phyloP scores from a whole-genome alignment of 2,797 vertebrate species.

The Acestrorhynchus altus region DNA sequence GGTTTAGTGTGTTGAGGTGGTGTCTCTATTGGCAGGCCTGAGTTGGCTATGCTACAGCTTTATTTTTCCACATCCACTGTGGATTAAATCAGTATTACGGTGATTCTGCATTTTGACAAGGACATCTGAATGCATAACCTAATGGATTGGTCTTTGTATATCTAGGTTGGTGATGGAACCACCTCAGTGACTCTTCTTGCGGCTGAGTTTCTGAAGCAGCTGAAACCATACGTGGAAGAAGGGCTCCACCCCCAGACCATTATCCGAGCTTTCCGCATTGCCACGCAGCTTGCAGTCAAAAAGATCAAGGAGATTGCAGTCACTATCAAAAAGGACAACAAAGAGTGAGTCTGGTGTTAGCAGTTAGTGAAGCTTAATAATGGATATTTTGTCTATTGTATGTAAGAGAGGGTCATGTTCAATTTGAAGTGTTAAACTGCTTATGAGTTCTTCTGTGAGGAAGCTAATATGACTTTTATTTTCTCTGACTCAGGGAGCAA shows the following conservation, averaged over 20 bases:
- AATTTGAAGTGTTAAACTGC: not conserved
- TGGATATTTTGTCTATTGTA: not conserved
- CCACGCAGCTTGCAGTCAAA: slow-evolving; percentile 89
- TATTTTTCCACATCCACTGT: no score
- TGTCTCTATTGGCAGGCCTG: no score
- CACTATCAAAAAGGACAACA: slow-evolving; percentile 90
- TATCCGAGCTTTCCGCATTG: slow-evolving; percentile 93
- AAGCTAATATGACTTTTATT: no score
- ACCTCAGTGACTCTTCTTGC: slow-evolving; percentile 95
- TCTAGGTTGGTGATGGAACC: slow-evolving; percentile 94
- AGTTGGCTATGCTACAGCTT: no score
- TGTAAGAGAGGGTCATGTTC: not conserved
- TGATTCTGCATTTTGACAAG: no score
- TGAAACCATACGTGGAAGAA: slow-evolving; percentile 94
- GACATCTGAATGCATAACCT: no score
- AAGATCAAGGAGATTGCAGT: slow-evolving; percentile 92
- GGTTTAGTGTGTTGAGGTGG: no score
- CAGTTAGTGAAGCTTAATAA: no score
- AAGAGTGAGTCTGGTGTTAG: slow-evolving; percentile 79
- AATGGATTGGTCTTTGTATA: not conserved
- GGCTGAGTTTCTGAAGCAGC: slow-evolving; percentile 95
- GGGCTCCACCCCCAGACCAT: slow-evolving; percentile 97
- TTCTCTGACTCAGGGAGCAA: slow-evolving; percentile 78
- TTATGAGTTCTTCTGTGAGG: not conserved
- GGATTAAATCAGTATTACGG: no score